Evolutionary conservation across 2,113 vertebrate genomes (phyloP), one percentile per base, ranked within the genome.

Genomic region (Drymodes brunneopygia): DNA sequence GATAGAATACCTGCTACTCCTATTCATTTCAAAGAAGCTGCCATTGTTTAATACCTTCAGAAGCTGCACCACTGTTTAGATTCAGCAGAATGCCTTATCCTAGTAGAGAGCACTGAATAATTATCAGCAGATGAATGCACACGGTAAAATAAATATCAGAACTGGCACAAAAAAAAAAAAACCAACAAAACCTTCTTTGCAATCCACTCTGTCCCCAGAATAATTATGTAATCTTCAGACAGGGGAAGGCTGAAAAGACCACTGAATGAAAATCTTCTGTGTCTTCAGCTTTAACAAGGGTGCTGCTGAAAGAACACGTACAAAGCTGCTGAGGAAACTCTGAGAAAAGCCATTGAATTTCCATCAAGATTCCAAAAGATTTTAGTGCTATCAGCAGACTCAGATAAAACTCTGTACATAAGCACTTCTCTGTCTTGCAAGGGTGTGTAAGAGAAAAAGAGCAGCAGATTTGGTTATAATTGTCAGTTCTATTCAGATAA

Each of bases 301-400:
- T 33, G 33, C 15, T n/a, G 8, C 84, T 70, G 84, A 94, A 93
- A 84, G 65, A 78, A 86, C 40, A 78, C 5, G 36, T 7, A 88
- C 73, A 90, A 86, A 96, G 58, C 54, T 84, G 61, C 27, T n/a
- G 45, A 86, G 79, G 54, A 80, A 91, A 84, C 70, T 82, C 78
- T 70, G 77, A 84, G 87, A 81, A 90, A 95, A 94, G 60, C n/a
- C 18, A 94, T 4, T 89, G 92, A 95, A 95, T 95, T 95, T 95
- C 96, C 89, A 96, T 95, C 93, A 88, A 93, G 86, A 80, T 66
- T 89, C 73, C 67, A 45, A 73, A 90, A 96, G 81, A 96, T 96
- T 97, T 96, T 61, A 94, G 88, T 94, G 47, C 88, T 96, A 96
- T 96, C 88, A 92, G 90, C 96, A 96, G 88, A 82, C 75, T 84